phyloP scores from a whole-genome alignment of 2,888 invertebrate genomes.

The Calephelis perditalis region DNA sequence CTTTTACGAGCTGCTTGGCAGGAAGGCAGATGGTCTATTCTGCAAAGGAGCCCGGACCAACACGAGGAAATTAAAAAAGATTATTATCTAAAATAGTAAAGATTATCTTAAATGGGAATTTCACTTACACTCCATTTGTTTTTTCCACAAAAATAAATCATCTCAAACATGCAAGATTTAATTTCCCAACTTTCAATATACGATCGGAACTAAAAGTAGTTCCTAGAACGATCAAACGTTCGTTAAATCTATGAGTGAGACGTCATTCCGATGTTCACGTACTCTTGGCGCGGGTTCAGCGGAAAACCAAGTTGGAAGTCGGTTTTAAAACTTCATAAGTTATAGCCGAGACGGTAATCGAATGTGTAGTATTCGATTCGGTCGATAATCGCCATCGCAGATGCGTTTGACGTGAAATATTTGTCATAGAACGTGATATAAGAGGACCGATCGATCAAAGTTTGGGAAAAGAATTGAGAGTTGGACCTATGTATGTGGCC shows the following conservation, averaged over 20 bases:
- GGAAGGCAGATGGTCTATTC: too few relatives aligned
- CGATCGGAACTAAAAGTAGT: conserved; percentile 26
- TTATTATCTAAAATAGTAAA: too few relatives aligned
- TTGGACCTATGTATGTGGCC: too few relatives aligned
- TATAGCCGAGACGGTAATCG: conserved; percentile 34
- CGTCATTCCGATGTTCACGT: conserved; percentile 33
- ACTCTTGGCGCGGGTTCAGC: conserved; percentile 36
- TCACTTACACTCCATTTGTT: too few relatives aligned
- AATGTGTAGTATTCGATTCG: conserved; percentile 27
- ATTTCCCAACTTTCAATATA: neutral
- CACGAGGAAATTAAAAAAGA: too few relatives aligned
- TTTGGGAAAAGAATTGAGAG: neutral
- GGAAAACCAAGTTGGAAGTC: conserved; percentile 28
- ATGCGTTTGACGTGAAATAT: conserved; percentile 18
- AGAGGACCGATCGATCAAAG: neutral
- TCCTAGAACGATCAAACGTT: conserved; percentile 24
- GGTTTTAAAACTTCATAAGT: conserved; percentile 35
- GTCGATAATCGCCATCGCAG: conserved; percentile 21
- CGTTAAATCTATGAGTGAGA: conserved; percentile 29
- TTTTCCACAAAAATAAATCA: too few relatives aligned
- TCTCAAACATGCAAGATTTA: too few relatives aligned
- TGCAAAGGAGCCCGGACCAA: too few relatives aligned
- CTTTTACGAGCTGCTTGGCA: too few relatives aligned
- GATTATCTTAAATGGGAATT: too few relatives aligned
- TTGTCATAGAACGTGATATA: conserved; percentile 20